Percentiles rank a stretch among this genome's conserved stretches.
Evolutionary conservation across 92 coral and sea anemone species (phyloP).

Genomic region (Scolanthus callimorphus): DNA sequence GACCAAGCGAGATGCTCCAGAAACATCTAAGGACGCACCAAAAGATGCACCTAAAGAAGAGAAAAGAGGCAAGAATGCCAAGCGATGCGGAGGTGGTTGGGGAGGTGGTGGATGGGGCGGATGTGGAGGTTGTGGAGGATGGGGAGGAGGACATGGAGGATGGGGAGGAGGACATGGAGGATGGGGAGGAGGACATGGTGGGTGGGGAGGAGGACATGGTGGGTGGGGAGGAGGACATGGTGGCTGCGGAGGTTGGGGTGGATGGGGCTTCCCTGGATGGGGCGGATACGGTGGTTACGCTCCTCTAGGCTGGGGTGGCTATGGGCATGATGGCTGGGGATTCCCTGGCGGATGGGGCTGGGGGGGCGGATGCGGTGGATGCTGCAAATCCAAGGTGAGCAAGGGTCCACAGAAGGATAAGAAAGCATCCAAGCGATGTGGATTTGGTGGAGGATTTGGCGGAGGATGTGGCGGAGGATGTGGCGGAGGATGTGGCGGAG

Average conservation of each 20-base stretch:
- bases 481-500: slow-evolving; percentile 58
- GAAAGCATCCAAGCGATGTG: slow-evolving; percentile 55
- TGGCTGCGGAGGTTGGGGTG: slow-evolving; percentile 59
- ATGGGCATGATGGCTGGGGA: slow-evolving; percentile 41
- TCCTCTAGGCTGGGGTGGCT: slow-evolving; percentile 70
- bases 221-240: slow-evolving; percentile 75
- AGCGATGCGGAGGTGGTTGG: slow-evolving; percentile 58
- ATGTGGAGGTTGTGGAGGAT: slow-evolving; percentile 64
- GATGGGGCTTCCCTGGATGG: slow-evolving; percentile 57
- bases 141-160: slow-evolving; percentile 71
- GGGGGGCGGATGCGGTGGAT: slow-evolving; percentile 70
- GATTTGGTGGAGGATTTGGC: slow-evolving; percentile 40
- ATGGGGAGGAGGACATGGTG: slow-evolving; percentile 55
- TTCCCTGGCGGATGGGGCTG: slow-evolving; percentile 57
- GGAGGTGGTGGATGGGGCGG: slow-evolving; percentile 64
- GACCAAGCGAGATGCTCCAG: slow-evolving; percentile 8
- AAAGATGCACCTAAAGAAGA: slow-evolving; percentile 29
- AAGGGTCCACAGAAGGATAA: slow-evolving; percentile 4
- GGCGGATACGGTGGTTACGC: slow-evolving; percentile 72
- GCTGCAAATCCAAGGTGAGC: slow-evolving; percentile 75
- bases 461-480: slow-evolving; percentile 23
- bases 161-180: slow-evolving; percentile 74
- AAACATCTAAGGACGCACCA: slow-evolving; percentile 11
- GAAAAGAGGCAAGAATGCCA: slow-evolving; percentile 36
- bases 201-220: slow-evolving; percentile 66